These are phyloP conservation scores for Platorchestia sp. DNA, from an alignment of 1,140 invertebrate genomes.

Conservation along the genomic window DNA sequence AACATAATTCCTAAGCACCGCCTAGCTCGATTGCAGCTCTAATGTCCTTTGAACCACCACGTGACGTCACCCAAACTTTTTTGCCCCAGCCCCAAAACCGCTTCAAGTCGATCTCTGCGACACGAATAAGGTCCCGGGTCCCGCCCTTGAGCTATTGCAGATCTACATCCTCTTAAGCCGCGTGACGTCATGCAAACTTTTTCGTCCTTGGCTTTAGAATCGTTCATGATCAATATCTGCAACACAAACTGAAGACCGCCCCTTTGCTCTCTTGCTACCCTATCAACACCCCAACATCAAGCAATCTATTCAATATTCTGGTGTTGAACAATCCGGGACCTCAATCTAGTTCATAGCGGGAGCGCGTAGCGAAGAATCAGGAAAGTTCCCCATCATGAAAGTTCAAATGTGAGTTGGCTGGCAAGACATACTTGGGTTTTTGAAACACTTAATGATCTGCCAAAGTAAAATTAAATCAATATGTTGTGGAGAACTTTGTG, in stretches of 20 bases:
- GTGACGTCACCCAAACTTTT: conserved; percentile 1
- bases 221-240: not conserved
- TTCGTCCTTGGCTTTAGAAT: not conserved
- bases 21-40: not conserved
- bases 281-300: too few species aligned
- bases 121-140: not conserved
- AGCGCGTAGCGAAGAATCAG: too few species aligned
- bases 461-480: too few species aligned
- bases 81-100: not conserved
- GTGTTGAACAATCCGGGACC: too few species aligned
- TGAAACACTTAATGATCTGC: too few species aligned
- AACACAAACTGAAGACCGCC: not conserved
- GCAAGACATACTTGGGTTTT: too few species aligned
- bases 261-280: not conserved
- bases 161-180: not conserved
- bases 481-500: too few species aligned
- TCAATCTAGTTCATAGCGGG: too few species aligned
- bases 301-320: too few species aligned
- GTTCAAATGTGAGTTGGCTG: too few species aligned
- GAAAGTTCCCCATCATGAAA: too few species aligned
- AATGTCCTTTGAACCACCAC: not conserved
- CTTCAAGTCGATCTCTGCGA: not conserved
- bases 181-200: not conserved
- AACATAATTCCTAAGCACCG: not conserved
- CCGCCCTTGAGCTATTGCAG: not conserved